Evolutionary conservation across 2,797 vertebrate genomes (phyloP).

Genomic region (Botia almorhae): DNA sequence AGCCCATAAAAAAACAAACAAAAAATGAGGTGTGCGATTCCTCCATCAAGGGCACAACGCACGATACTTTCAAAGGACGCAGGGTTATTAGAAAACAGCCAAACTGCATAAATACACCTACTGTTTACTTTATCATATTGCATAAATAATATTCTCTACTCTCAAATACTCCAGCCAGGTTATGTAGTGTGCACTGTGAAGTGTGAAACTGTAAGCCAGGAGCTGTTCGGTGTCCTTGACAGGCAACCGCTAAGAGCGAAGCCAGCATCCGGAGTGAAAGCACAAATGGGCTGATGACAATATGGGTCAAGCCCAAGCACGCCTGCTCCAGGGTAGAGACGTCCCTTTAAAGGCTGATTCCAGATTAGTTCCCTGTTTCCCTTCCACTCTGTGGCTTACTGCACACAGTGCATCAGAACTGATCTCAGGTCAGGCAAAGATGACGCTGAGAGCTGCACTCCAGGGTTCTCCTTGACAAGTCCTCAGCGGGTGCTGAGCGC

Average conservation of each 20-base stretch:
- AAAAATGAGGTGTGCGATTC: no score
- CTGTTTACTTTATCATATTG: background rate
- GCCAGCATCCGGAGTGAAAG: slow-evolving; percentile 9
- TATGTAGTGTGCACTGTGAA: slow-evolving; percentile 33
- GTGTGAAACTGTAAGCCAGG: slow-evolving; percentile 26
- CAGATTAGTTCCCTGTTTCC: slow-evolving; percentile 19
- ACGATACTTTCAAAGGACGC: slow-evolving; percentile 23
- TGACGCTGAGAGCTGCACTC: slow-evolving; percentile 29
- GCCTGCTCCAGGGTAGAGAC: slow-evolving; percentile 29
- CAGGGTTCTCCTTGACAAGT: slow-evolving; percentile 59
- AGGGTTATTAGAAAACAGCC: background rate
- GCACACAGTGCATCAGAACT: slow-evolving; percentile 13
- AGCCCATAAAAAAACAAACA: no score
- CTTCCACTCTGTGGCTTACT: background rate
- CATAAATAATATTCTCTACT: background rate
- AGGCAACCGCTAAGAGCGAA: slow-evolving; percentile 28
- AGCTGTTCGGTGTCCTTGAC: slow-evolving; percentile 49
- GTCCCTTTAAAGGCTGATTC: slow-evolving; percentile 27
- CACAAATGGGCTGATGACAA: slow-evolving; percentile 37
- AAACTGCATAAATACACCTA: no score
- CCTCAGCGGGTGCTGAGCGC: slow-evolving; percentile 47
- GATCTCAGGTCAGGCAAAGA: slow-evolving; percentile 47
- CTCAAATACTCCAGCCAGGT: slow-evolving; percentile 22
- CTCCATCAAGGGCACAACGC: slow-evolving; percentile 1
- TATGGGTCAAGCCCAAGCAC: slow-evolving; percentile 47